A percentile compares a stretch with the other conserved stretches of the same genome.
Evolutionary conservation across 2,113 vertebrate species (phyloP).

Genomic region (Rallus limicola): DNA sequence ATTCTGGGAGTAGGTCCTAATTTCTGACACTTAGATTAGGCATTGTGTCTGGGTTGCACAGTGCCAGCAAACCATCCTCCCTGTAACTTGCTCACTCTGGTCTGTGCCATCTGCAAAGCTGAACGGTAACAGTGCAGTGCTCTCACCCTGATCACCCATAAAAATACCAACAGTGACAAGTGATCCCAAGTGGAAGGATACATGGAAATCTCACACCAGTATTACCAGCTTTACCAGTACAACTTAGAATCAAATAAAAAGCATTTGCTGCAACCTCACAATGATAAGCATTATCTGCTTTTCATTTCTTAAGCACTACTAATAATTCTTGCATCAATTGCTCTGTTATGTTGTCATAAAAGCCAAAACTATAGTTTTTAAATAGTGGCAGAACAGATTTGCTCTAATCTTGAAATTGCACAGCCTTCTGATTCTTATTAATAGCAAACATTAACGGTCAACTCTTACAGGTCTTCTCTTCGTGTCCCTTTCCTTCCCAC

Average conservation of each 20-base stretch:
- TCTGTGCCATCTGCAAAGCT: not conserved
- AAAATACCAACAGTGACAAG: not conserved
- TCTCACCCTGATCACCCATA: not conserved
- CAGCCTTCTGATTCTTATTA: not conserved
- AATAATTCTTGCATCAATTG: not conserved
- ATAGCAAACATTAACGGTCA: not conserved
- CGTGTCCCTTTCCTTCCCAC: not conserved
- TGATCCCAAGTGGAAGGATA: not conserved
- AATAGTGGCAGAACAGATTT: not conserved
- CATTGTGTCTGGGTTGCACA: not conserved
- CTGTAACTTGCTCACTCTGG: not conserved
- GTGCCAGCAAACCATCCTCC: not conserved
- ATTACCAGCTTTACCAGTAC: not conserved
- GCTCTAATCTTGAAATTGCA: not conserved
- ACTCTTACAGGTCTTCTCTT: not conserved
- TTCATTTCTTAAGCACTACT: not conserved
- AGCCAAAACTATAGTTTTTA: not conserved
- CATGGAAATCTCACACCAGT: not conserved
- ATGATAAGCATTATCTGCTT: not conserved
- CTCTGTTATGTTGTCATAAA: not conserved
- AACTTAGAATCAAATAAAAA: not conserved
- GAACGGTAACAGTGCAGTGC: not conserved
- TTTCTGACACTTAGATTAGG: not conserved
- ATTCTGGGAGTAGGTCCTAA: not conserved
- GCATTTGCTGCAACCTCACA: not conserved